Conservation (phyloP, 2,113 vertebrate species). For the Australoheros scitulus region DNA sequence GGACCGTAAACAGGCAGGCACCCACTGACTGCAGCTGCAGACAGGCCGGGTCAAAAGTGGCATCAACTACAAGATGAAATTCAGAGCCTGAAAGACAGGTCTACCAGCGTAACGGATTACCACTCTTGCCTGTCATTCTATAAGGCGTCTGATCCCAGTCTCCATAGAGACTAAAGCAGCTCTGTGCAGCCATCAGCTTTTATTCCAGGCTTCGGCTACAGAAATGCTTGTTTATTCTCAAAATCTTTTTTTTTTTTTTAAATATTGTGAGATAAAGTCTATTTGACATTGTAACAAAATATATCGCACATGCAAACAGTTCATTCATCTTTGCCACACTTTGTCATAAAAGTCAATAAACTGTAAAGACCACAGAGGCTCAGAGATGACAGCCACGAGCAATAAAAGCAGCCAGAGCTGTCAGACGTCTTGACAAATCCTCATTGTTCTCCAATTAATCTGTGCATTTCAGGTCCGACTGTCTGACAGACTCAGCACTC, state of each 20-base stretch:
- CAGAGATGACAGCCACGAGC: not conserved
- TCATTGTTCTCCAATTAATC: not conserved
- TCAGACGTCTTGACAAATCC: not conserved
- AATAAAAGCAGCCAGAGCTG: not conserved
- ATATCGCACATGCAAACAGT: not conserved
- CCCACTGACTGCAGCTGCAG: conserved; percentile 8
- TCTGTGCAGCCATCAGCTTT: conserved; percentile 21
- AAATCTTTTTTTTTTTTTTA: conserved; percentile 9
- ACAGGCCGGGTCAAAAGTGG: conserved; percentile 27
- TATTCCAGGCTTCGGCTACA: not conserved
- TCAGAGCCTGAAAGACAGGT: conserved; percentile 33
- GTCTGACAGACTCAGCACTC: not conserved
- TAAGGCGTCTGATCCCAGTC: conserved; percentile 17
- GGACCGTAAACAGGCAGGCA: not conserved
- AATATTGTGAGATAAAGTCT: not conserved
- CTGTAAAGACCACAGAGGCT: not conserved
- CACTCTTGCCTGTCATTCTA: conserved; percentile 35
- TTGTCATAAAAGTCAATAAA: conserved; percentile 6
- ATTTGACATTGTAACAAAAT: conserved; percentile 9
- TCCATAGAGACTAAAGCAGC: conserved; percentile 36
- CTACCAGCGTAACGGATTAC: conserved; percentile 25
- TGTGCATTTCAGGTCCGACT: not conserved
- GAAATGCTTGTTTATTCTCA: not conserved
- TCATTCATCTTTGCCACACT: conserved; percentile 3
- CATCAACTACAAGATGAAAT: conserved; percentile 40